phyloP scores from a whole-genome alignment of 2,113 vertebrate species.

The Climacteris rufus region DNA sequence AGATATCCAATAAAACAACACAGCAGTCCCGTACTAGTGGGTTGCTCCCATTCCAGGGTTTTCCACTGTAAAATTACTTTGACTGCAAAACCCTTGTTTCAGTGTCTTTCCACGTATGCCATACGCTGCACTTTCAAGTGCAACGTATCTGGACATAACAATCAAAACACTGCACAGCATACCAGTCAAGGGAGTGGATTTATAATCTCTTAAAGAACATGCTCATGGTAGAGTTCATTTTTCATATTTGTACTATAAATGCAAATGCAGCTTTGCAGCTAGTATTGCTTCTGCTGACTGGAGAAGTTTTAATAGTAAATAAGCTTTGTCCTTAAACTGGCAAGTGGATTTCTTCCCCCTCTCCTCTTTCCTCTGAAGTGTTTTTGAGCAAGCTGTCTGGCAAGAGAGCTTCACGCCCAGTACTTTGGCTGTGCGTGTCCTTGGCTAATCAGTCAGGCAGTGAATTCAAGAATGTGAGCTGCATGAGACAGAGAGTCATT shows the following conservation, averaged over 20 bases:
- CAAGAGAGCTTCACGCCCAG: neutral
- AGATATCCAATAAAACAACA: constrained; percentile 21
- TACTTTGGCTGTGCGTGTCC: neutral
- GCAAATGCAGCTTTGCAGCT: constrained; percentile 69
- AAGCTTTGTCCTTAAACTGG: constrained; percentile 66
- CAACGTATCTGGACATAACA: constrained; percentile 42
- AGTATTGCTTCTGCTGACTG: constrained; percentile 68
- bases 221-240: constrained; percentile 63
- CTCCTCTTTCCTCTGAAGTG: neutral
- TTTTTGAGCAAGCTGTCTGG: constrained; percentile 42
- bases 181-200: constrained; percentile 65
- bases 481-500: neutral
- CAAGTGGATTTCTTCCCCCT: constrained; percentile 39
- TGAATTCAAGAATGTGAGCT: constrained; percentile 26
- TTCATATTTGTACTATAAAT: constrained; percentile 78
- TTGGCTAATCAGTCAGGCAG: constrained; percentile 37
- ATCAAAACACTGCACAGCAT: constrained; percentile 22
- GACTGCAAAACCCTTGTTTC: neutral
- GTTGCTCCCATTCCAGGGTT: neutral
- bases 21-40: neutral
- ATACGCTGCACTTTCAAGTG: neutral
- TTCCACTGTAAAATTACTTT: neutral
- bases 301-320: constrained; percentile 67
- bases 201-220: constrained; percentile 70
- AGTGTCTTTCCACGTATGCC: neutral